A percentile compares a stretch with the other conserved stretches of the same genome.
Evolutionary conservation across 2,113 vertebrate genomes (phyloP).

Genomic region (Apodemus speciosus): DNA sequence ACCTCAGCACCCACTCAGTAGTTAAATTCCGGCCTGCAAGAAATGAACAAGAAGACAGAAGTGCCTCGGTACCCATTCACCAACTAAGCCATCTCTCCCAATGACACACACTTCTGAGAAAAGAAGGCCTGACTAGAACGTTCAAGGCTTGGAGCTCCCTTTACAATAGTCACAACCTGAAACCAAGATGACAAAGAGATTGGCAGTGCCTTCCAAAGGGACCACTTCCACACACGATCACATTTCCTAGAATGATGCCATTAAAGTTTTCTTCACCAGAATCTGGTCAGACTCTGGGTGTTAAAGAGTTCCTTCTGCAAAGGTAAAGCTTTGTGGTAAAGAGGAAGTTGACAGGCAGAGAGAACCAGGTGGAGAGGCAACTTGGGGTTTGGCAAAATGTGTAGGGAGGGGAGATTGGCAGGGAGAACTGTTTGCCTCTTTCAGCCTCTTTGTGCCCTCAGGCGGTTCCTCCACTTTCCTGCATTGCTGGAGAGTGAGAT

Average conservation of each 20-base stretch:
- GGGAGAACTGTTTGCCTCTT: background rate
- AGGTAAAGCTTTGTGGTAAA: background rate
- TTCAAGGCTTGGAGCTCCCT: constrained; percentile 47
- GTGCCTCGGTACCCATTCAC: constrained; percentile 38
- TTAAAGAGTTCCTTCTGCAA: constrained; percentile 48
- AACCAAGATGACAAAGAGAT: background rate
- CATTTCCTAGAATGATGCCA: background rate
- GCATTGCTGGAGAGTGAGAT: constrained; percentile 58
- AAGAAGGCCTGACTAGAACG: constrained; percentile 9
- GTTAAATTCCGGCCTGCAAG: background rate
- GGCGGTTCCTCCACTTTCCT: constrained; percentile 36
- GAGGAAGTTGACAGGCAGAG: constrained; percentile 4
- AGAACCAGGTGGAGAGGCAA: constrained; percentile 48
- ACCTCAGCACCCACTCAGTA: background rate
- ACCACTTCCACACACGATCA: background rate
- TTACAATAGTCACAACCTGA: constrained; percentile 31
- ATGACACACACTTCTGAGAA: background rate
- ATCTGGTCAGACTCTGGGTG: background rate
- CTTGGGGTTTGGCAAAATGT: constrained; percentile 49
- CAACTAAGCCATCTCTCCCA: constrained; percentile 11
- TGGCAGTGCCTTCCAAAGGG: background rate
- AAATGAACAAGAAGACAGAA: constrained; percentile 21
- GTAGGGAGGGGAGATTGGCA: constrained; percentile 30
- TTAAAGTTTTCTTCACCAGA: background rate
- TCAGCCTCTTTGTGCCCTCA: constrained; percentile 35